phyloP scores from a whole-genome alignment of 2,113 vertebrate species.

The Pterocles gutturalis region DNA sequence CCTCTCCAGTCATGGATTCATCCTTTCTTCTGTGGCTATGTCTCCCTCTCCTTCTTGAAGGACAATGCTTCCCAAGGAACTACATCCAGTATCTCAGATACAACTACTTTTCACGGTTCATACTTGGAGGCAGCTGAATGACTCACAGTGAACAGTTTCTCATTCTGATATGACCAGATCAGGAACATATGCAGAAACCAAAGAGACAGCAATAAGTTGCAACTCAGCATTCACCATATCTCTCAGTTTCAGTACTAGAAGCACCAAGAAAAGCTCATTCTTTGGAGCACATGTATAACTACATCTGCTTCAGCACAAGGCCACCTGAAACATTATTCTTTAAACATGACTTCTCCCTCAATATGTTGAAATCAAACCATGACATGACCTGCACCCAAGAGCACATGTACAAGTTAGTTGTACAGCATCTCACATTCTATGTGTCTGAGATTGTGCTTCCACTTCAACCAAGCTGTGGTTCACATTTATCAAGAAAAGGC shows the following conservation, averaged over 20 bases:
- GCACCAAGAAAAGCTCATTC: not conserved
- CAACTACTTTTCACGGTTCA: not conserved
- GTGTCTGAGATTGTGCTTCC: not conserved
- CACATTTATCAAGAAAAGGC: not conserved
- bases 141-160: not conserved
- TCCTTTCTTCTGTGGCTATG: accelerated
- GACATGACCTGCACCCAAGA: not conserved
- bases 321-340: not conserved
- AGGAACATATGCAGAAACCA: not conserved
- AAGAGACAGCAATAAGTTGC: not conserved
- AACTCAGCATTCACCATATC: not conserved
- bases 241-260: not conserved
- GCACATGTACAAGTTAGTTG: not conserved
- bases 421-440: not conserved
- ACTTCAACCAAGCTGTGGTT: not conserved
- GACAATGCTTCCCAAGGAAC: not conserved
- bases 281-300: not conserved
- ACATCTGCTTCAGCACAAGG: not conserved
- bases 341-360: not conserved
- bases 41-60: not conserved
- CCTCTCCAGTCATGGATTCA: not conserved
- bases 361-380: not conserved
- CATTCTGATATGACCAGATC: not conserved
- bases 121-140: not conserved
- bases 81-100: not conserved